Evolutionary conservation across 2,888 invertebrate species (phyloP).

Genomic region (Drosophila demipolita): DNA sequence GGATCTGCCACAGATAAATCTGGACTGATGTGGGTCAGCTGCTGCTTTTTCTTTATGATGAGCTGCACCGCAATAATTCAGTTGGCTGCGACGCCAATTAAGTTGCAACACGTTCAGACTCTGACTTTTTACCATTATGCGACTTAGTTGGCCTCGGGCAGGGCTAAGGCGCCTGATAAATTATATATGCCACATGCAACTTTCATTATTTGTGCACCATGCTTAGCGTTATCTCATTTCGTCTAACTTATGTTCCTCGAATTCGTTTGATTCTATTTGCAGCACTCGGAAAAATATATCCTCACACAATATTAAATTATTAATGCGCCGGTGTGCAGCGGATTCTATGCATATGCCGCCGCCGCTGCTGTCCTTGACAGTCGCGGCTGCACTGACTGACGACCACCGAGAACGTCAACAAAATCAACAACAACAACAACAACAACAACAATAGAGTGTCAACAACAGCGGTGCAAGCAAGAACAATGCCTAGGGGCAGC

Average conservation of each 20-base stretch:
- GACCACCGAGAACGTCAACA: conserved; percentile 38
- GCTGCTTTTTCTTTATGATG: conserved; percentile 16
- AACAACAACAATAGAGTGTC: conserved; percentile 28
- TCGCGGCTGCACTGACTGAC: conserved; percentile 44
- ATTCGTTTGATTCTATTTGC: conserved; percentile 44
- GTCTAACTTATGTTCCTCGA: not conserved
- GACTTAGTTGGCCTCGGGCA: conserved; percentile 47
- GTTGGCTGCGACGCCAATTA: conserved; percentile 19
- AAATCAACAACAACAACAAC: conserved; percentile 38
- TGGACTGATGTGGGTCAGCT: conserved; percentile 24
- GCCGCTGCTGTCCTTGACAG: conserved; percentile 53
- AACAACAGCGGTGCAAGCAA: conserved; percentile 31
- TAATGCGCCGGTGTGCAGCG: conserved; percentile 53
- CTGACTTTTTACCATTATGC: conserved; percentile 18
- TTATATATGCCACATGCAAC: conserved; percentile 32
- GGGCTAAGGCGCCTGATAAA: conserved; percentile 15
- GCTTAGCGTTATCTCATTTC: conserved; percentile 12
- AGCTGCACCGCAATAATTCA: conserved; percentile 15
- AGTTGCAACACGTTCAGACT: conserved; percentile 20
- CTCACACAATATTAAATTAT: conserved; percentile 57
- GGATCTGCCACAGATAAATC: conserved; percentile 1
- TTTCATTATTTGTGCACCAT: conserved; percentile 43
- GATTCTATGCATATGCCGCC: conserved; percentile 35
- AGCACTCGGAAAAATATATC: conserved; percentile 33
- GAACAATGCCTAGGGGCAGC: conserved; percentile 62